These are phyloP conservation scores for Clarias batrachus DNA, from an alignment of 2,113 vertebrate species.

Conservation along the genomic window DNA sequence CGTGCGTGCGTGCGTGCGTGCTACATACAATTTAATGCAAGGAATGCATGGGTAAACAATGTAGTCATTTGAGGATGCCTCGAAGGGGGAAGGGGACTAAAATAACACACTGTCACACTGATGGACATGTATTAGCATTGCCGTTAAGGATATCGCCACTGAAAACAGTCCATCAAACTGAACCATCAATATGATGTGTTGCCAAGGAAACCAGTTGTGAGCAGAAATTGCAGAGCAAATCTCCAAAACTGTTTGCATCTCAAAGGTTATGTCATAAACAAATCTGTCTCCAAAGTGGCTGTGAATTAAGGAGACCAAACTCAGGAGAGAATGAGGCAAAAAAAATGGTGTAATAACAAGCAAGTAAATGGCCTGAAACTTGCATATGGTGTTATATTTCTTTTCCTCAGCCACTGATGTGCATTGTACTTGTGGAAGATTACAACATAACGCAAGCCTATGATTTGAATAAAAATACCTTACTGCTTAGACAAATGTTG, in stretches of 20 bases:
- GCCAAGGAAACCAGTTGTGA: neutral
- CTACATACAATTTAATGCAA: neutral
- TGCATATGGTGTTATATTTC: neutral
- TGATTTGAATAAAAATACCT: constrained; percentile 13
- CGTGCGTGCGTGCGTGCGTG: neutral
- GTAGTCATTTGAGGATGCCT: neutral
- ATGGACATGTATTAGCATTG: neutral
- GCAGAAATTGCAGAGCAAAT: neutral
- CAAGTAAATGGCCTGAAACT: neutral
- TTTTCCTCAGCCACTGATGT: neutral
- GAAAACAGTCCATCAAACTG: neutral
- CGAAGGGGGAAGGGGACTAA: neutral
- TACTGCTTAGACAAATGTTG: neutral
- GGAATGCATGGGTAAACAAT: neutral
- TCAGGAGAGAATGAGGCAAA: neutral
- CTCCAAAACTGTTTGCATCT: neutral
- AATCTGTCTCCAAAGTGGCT: neutral
- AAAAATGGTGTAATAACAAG: neutral
- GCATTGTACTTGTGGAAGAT: constrained; percentile 4
- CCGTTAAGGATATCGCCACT: neutral
- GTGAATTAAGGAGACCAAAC: neutral
- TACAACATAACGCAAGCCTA: neutral
- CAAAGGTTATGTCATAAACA: neutral
- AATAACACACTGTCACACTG: neutral
- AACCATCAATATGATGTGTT: neutral